Base-by-base conservation (phyloP, 2,888 invertebrate species). In the Eulithis prunata region DNA sequence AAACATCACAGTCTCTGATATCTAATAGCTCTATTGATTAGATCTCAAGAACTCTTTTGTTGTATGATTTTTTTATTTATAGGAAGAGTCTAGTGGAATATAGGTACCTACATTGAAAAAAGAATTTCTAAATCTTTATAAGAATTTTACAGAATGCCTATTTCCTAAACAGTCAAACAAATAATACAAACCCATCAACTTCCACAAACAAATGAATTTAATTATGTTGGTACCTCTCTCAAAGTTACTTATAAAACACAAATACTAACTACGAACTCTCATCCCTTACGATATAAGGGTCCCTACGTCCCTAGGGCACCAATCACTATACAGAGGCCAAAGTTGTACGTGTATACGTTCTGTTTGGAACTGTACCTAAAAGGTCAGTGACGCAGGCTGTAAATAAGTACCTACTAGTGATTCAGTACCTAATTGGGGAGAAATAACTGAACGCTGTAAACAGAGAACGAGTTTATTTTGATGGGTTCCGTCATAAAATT, bases 341-440 rank as follows among this genome's bases (percentile, higher is more conserved):
- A 53, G 47, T 14, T 14, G 7, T 49, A 57, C 47, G 41, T n/a
- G n/a, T 5, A 41, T 41, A 41, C 13, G 21, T 59, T 55, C 43
- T 56, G 63, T 56, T 59, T 14, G 11, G 21, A 56, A 56, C 21
- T 52, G 45, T 38, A 57, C 49, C 38, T 46, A 41, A 51, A 8
- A 59, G 62, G 62, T 46, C 62, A 46, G 28, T 52, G 62, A 60
- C 66, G 43, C 14, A 46, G 32, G 21, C 12, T 28, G 41, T 28
- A 38, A 57, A 43, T 51, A 52, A 49, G 52, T 32, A 52, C 21
- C 21, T 21, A 21, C 52, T 43, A 13, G 41, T 13, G 47, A 52
- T 32, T 52, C 14, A 54, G 53, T 52, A 11, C 28, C 32, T 32
- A 8, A 32, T 52, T 52, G 32, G 13, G 32, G n/a, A 32, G 56